Conservation (phyloP, 2,113 vertebrate genomes). For the Alligator sinensis region DNA sequence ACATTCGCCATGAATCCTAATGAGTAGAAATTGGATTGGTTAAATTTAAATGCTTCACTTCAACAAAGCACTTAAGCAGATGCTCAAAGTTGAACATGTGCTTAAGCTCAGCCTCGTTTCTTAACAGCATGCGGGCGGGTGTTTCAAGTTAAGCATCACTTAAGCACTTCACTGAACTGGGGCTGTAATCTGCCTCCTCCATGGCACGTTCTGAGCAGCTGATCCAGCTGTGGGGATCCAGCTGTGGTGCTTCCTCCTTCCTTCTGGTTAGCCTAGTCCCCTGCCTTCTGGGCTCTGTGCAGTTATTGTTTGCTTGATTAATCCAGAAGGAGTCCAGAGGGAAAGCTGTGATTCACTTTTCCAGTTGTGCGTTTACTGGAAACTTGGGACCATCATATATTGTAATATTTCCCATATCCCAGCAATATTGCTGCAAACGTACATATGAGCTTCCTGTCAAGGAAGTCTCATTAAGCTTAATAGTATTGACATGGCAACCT, state of each 20-base stretch:
- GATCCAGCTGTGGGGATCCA: fast-evolving
- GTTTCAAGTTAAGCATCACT: background rate
- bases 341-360: conserved; percentile 68
- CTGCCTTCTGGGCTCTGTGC: conserved; percentile 13
- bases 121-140: background rate
- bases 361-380: conserved; percentile 59
- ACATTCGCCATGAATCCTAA: background rate
- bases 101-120: background rate
- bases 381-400: conserved; percentile 28
- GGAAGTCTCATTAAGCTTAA: background rate
- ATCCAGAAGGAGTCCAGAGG: background rate
- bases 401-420: conserved; percentile 46
- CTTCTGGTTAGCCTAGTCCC: background rate
- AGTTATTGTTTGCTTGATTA: conserved; percentile 23
- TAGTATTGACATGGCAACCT: background rate
- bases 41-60: background rate
- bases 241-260: background rate
- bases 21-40: background rate
- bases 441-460: background rate
- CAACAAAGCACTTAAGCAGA: background rate
- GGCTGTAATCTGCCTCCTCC: background rate
- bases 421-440: background rate
- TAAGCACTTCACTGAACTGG: fast-evolving
- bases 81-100: background rate
- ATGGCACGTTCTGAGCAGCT: fast-evolving